These are phyloP conservation scores for Montipora efflorescens DNA, from an alignment of 64 coral and sea anemone genomes.

Conservation along the genomic window DNA sequence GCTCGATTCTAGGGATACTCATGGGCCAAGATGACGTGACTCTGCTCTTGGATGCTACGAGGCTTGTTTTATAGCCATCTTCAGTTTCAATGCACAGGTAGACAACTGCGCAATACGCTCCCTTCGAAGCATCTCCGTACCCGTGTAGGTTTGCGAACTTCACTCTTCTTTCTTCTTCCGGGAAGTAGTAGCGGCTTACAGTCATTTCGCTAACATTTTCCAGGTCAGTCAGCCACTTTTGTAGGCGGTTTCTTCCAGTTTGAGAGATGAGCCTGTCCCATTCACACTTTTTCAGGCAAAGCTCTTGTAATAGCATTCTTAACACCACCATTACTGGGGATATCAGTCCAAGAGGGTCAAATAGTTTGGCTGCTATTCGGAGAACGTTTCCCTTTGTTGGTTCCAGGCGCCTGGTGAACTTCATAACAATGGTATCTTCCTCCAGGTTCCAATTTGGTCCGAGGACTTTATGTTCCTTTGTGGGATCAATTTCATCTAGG, in stretches of 20 bases:
- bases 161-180: neutral
- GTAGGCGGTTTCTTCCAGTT: too few species aligned
- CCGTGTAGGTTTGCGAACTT: constrained; percentile 42
- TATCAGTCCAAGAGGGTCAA: constrained; percentile 34
- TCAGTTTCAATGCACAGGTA: too few species aligned
- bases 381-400: neutral
- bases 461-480: constrained; percentile 51
- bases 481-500: constrained; percentile 58
- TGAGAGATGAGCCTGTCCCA: neutral
- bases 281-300: constrained; percentile 29
- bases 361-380: neutral
- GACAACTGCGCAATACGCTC: constrained; percentile 29
- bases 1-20: too few species aligned
- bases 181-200: constrained; percentile 19
- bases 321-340: constrained; percentile 45
- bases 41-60: too few species aligned
- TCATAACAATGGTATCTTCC: constrained; percentile 36
- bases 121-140: constrained; percentile 69
- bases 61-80: too few species aligned
- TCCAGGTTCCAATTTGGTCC: constrained; percentile 44
- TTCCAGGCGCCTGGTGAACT: constrained; percentile 20
- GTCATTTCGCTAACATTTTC: neutral
- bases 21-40: too few species aligned
- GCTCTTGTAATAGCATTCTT: constrained; percentile 52
- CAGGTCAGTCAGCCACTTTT: constrained; percentile 26